phyloP scores from a whole-genome alignment of 2,113 vertebrate species.

The Saimiri boliviensis region DNA sequence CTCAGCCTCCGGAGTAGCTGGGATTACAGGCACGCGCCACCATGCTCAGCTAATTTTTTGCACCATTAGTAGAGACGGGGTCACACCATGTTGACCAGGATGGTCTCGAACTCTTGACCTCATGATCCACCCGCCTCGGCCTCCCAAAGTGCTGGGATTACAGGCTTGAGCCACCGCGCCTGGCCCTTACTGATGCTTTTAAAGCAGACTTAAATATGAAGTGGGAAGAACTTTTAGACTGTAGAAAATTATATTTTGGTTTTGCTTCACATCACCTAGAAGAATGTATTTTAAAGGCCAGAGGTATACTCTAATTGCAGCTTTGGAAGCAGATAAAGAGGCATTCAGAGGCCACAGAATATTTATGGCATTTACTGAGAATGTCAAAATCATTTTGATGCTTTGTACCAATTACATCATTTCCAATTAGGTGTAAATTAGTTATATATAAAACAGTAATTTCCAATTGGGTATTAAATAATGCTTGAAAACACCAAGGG shows the following conservation, averaged over 20 bases:
- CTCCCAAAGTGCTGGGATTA: no score
- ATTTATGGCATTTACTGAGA: conserved; percentile 27
- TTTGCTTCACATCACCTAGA: not conserved
- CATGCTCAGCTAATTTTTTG: no score
- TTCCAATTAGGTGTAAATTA: not conserved
- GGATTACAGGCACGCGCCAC: no score
- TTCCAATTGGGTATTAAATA: not conserved
- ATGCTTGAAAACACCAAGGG: not conserved
- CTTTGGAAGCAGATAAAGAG: not conserved
- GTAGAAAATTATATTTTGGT: conserved; percentile 19
- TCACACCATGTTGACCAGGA: no score
- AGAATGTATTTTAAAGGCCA: conserved; percentile 23
- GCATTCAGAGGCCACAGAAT: not conserved
- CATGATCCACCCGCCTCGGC: no score
- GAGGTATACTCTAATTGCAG: not conserved
- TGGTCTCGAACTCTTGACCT: no score
- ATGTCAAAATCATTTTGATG: conserved; percentile 1
- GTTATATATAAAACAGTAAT: no score
- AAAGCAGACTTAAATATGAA: conserved; percentile 6
- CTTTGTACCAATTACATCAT: conserved; percentile 17
- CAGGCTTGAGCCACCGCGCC: no score
- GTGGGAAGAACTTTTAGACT: not conserved
- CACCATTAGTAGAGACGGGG: no score
- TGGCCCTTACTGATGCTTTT: conserved; percentile 20
- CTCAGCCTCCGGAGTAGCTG: no score